A percentile compares a stretch with the other conserved stretches of the same genome.
Evolutionary conservation across 2,797 vertebrate genomes (phyloP).

Genomic region (Phataginus tricuspis): DNA sequence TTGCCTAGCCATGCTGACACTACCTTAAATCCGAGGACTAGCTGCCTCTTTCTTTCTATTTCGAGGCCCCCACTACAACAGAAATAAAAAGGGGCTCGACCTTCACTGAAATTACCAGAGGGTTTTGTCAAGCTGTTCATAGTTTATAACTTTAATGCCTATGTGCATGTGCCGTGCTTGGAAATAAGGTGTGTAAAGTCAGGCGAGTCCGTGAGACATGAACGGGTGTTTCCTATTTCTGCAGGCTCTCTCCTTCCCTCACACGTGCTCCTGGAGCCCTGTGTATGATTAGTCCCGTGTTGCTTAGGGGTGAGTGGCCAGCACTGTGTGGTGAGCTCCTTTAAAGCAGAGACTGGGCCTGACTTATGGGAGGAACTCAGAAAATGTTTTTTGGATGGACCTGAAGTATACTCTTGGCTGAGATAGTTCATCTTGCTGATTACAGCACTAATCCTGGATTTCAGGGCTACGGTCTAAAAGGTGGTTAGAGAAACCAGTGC

Average conservation of each 20-base stretch:
- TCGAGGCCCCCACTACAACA: neutral
- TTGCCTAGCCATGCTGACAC: neutral
- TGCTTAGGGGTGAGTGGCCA: neutral
- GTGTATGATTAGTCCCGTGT: accelerated
- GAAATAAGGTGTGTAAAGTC: neutral
- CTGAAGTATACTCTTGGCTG: neutral
- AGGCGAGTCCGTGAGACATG: neutral
- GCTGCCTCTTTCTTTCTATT: neutral
- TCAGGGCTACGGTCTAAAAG: neutral
- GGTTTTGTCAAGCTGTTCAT: neutral
- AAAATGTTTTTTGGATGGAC: neutral
- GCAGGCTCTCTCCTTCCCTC: neutral
- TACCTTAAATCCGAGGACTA: neutral
- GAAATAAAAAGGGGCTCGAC: neutral
- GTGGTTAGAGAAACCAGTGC: neutral
- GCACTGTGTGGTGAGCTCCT: neutral
- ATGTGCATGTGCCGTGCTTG: neutral
- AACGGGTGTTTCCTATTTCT: neutral
- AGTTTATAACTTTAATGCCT: neutral
- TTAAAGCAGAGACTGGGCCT: neutral
- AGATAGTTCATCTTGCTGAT: neutral
- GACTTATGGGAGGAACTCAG: neutral
- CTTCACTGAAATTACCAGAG: neutral
- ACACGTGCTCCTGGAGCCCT: neutral
- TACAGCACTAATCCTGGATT: neutral